These are phyloP conservation scores for Hirundichthys speculiger DNA, from an alignment of 2,113 vertebrate species.

Conservation along the genomic window DNA sequence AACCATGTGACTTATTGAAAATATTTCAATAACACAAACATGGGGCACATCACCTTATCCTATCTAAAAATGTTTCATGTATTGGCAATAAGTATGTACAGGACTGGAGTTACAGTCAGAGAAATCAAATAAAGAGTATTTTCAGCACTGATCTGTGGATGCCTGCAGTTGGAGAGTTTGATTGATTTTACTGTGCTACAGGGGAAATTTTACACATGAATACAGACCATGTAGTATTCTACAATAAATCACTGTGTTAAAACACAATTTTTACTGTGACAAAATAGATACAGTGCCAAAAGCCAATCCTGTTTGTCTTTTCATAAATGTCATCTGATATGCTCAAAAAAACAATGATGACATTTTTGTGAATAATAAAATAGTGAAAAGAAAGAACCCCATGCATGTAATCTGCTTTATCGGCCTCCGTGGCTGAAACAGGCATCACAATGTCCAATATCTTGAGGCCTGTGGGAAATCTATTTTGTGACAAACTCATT, in stretches of 20 bases:
- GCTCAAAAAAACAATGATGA: conserved; percentile 13
- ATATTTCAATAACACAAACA: background rate
- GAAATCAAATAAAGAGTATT: background rate
- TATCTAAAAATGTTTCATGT: too few species aligned
- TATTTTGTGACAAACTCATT: conserved; percentile 49
- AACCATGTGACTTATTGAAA: background rate
- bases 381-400: conserved; percentile 26
- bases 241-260: background rate
- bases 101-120: background rate
- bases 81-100: too few species aligned
- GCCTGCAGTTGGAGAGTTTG: background rate
- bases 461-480: conserved; percentile 53
- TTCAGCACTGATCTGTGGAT: too few species aligned
- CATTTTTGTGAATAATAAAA: conserved; percentile 38
- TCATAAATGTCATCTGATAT: conserved; percentile 39
- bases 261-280: background rate
- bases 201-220: background rate
- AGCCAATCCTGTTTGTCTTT: background rate
- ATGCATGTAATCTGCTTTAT: conserved; percentile 16
- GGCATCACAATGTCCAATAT: conserved; percentile 42
- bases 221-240: background rate
- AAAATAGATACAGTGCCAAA: background rate
- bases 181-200: conserved; percentile 1
- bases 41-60: too few species aligned
- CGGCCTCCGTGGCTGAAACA: conserved; percentile 17